Evolutionary conservation across 2,888 invertebrate genomes (phyloP), one percentile per base, ranked within the genome.

Genomic region (Trissolcus japonicus): DNA sequence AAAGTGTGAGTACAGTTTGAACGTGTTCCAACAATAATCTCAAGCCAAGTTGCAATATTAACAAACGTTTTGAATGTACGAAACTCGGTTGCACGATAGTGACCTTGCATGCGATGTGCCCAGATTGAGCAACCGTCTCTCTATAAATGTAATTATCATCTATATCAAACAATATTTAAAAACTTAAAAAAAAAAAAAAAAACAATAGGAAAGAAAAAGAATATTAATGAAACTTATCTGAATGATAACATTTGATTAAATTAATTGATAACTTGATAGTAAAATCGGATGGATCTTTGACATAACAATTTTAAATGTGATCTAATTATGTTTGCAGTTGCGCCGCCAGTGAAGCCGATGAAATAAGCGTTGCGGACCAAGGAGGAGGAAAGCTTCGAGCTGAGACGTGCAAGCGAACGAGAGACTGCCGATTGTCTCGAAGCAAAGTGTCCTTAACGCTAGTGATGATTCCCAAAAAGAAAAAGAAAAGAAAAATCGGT

Each of bases 391-490:
- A 51, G 61, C 61, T 72, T 63, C 54, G 68, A 73, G 57, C 68
- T 40, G 57, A 55, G 51, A 72, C 65, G 66, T 43, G 66, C 66
- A 54, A 62, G 53, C 59, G 67, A 67, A 67, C 60, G 63, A 59
- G 62, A 72, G 62, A 55, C 51, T 67, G 67, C 51, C 59, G 59
- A 63, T 67, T 48, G 72, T 69, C 62, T 71, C 71, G 16, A 41
- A 62, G 53, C 62, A 35, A 67, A 73, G 65, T 72, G 67, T 72
- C 68, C 77, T 77, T 77, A 73, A 57, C 59, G 67, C 76, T 51
- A 77, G 77, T 68, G 72, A 72, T 68, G 68, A 77, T 77, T 72
- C 77, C 72, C 73, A 61, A 67, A 68, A 72, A 62, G 54, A 69
- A 6, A 61, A 67, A 68, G 68, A 62, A 57, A 69, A 6, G 53